Conservation (phyloP, 1,140 invertebrate genomes). For the Conus ventricosus region DNA sequence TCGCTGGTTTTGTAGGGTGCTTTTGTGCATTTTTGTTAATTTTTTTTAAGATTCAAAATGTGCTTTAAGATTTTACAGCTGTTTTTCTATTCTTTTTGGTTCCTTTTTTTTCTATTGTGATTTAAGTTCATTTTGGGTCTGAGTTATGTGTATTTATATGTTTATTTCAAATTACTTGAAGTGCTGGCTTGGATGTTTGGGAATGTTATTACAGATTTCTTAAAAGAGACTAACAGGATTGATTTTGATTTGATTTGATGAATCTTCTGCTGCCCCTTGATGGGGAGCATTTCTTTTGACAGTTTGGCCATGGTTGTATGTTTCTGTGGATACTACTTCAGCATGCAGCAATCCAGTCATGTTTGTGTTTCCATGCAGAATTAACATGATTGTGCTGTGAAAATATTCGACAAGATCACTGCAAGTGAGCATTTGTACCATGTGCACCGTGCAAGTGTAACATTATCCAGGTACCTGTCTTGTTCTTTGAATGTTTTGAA, state of each 20-base stretch:
- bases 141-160: too few species aligned
- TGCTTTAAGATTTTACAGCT: too few species aligned
- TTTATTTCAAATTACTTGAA: too few species aligned
- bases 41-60: too few species aligned
- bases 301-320: background rate
- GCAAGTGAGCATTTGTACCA: background rate
- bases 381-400: slow-evolving; percentile 23
- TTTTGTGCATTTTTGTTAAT: too few species aligned
- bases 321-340: background rate
- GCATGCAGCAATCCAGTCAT: background rate
- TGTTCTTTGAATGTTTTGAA: background rate
- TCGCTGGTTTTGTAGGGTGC: too few species aligned
- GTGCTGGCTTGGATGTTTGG: too few species aligned
- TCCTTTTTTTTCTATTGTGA: too few species aligned
- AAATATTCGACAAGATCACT: background rate
- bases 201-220: too few species aligned
- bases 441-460: background rate
- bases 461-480: background rate
- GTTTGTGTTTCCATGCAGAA: background rate
- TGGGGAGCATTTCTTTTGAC: background rate
- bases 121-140: too few species aligned
- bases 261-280: background rate
- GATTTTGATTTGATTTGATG: background rate
- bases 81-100: too few species aligned
- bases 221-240: too few species aligned